Base-by-base conservation (phyloP, 2,888 invertebrate genomes). In the Machimus atricapillus region DNA sequence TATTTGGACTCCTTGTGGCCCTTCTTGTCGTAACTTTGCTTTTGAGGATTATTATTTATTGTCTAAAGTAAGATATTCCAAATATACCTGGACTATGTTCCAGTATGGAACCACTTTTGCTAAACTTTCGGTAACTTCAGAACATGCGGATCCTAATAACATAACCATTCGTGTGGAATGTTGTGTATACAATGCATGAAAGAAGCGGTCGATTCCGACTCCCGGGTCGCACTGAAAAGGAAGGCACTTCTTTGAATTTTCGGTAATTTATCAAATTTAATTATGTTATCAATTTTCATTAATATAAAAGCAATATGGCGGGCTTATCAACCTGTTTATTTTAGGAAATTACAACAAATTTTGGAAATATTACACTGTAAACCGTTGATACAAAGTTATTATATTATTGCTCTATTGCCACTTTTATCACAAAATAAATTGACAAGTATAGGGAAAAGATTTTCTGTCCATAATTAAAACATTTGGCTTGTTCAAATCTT, bases 101-200 rank as follows among this genome's bases (percentile, higher is more conserved):
- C 97, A 98, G 91, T 97, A 97, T 6, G 97, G 97, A 40, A 97
- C 97, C 87, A 98, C 96, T 93, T 97, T 97, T 46, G 97, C 98
- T 88, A 98, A 94, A 91, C 96, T 96, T 93, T 98, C 97, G 0
- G 97, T 97, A 86, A 98, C 98, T 90, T 97, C 97, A 0, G 97
- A 97, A 91, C 97, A 97, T 4, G 97, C 96, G 1, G 97, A 96
- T n/a, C 98, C 98, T 86, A 98, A 93, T 85, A 98, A 93, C 94
- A 96, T 95, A 88, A 96, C 94, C 95, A 97, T 96, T 83, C 96
- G 92, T 1, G 96, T 94, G 76, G 95, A 94, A 58, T 95, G 94
- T 89, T 95, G 95, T 0, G 96, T 96, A 93, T 98, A 98, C 81
- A 98, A 94, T 3, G 98, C 97, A 93, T 98, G 97, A 93, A 97